phyloP scores from a whole-genome alignment of 2,113 vertebrate genomes.

The Gymnobelideus leadbeateri region DNA sequence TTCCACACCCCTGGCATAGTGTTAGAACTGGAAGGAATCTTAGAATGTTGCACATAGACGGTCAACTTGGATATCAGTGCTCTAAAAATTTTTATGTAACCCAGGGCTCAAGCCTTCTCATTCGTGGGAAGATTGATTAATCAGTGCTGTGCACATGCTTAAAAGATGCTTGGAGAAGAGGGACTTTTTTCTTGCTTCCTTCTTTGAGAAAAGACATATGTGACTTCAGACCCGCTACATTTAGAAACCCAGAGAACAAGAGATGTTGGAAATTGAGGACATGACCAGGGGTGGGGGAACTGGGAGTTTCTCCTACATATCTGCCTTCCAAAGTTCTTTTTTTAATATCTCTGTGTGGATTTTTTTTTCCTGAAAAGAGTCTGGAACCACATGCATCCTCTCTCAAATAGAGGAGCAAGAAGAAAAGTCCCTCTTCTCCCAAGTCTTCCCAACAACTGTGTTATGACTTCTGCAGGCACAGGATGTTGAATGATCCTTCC shows the following conservation, averaged over 20 bases:
- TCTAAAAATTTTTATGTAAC: not conserved
- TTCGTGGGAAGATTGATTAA: not conserved
- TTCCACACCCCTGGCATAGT: too few species aligned
- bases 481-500: too few species aligned
- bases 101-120: not conserved
- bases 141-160: not conserved
- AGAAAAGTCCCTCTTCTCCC: not conserved
- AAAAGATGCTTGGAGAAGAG: not conserved
- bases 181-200: not conserved
- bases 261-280: not conserved
- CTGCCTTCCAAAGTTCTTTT: too few species aligned
- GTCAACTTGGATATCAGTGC: too few species aligned
- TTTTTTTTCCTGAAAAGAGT: not conserved
- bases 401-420: not conserved
- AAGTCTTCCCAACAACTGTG: not conserved
- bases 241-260: not conserved
- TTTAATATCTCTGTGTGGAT: too few species aligned
- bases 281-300: not conserved
- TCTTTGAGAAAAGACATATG: not conserved
- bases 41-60: too few species aligned
- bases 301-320: not conserved
- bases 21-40: too few species aligned
- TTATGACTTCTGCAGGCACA: not conserved
- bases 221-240: not conserved
- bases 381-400: not conserved